Base-by-base conservation (phyloP, 2,797 vertebrate species). In the Selene dorsalis region DNA sequence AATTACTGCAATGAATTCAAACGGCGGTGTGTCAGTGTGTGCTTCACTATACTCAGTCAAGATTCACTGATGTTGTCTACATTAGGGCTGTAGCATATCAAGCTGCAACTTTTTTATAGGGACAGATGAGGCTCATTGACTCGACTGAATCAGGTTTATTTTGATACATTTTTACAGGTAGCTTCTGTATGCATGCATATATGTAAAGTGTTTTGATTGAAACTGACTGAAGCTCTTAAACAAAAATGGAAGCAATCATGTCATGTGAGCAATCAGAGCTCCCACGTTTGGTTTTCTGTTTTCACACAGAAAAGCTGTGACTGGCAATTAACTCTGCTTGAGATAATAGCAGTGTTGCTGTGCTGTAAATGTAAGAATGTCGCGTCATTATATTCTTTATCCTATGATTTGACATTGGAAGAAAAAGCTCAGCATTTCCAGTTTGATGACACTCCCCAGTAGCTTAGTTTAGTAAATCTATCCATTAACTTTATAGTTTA, bases 1-100 rank as follows among this genome's bases (percentile, higher is more conserved):
- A 66, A 73, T 71, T 68, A 74, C 43, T 69, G 59, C 9, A 3
- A 60, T 55, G 18, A 24, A 53, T 66, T 79, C 20, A 43, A 60
- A 64, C 67, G 39, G 32, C 30, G 52, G 43, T 30, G 30, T 30
- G 30, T 30, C 18, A 4, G 41, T 38, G 12, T 39, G 20, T 20
- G 6, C 1, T 14, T 64, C 18, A 38, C 64, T 41, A 63, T 16
- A 9, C 50, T 69, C 14, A 69, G 43, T 64, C n/a, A 24, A 22
- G n/a, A 63, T 52, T 58, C 14, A 70, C 43, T 52, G 26, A 50
- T 30, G 28, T 7, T 63, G 55, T 52, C 60, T 55, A 18, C 1
- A 45, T 59, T 26, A 45, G 2, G 20, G n/a, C 7, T 35, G 12
- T 20, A 2, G 28, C 5, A 38, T 45, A 9, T 52, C 30, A 30